Conservation (phyloP, 2,797 vertebrate species). For the Sandelia bainsii region DNA sequence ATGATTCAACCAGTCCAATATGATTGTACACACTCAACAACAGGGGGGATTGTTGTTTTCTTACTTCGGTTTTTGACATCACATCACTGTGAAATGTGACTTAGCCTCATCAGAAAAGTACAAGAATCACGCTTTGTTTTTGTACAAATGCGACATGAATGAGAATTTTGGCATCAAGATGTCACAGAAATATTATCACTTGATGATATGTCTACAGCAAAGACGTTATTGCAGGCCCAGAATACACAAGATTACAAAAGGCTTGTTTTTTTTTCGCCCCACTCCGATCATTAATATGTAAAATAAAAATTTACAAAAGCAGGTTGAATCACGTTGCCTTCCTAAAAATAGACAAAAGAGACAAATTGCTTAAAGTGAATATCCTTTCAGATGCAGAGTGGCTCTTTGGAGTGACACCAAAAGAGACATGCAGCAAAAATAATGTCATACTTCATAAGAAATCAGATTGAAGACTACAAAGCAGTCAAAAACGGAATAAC, state of each 20-base stretch:
- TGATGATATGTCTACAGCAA: slow-evolving; percentile 70
- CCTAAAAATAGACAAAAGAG: slow-evolving; percentile 80
- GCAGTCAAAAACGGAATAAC: slow-evolving; percentile 76
- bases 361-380: slow-evolving; percentile 73
- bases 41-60: slow-evolving; percentile 35
- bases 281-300: slow-evolving; percentile 67
- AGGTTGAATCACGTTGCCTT: slow-evolving; percentile 62
- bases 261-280: slow-evolving; percentile 11
- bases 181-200: slow-evolving; percentile 64
- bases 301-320: slow-evolving; percentile 71
- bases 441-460: slow-evolving; percentile 78
- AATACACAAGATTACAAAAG: slow-evolving; percentile 72
- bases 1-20: slow-evolving; percentile 61
- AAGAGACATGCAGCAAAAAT: slow-evolving; percentile 73
- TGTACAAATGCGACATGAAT: slow-evolving; percentile 39
- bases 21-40: slow-evolving; percentile 66
- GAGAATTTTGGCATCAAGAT: slow-evolving; percentile 61
- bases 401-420: slow-evolving; percentile 80
- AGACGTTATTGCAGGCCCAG: slow-evolving; percentile 74
- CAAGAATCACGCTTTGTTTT: slow-evolving; percentile 32
- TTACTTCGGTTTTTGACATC: slow-evolving; percentile 45
- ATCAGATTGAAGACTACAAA: slow-evolving; percentile 78
- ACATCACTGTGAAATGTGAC: slow-evolving; percentile 65
- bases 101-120: slow-evolving; percentile 52
- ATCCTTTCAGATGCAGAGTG: slow-evolving; percentile 65